Conservation (phyloP, 2,888 invertebrate species). For the Helicoverpa assulta region DNA sequence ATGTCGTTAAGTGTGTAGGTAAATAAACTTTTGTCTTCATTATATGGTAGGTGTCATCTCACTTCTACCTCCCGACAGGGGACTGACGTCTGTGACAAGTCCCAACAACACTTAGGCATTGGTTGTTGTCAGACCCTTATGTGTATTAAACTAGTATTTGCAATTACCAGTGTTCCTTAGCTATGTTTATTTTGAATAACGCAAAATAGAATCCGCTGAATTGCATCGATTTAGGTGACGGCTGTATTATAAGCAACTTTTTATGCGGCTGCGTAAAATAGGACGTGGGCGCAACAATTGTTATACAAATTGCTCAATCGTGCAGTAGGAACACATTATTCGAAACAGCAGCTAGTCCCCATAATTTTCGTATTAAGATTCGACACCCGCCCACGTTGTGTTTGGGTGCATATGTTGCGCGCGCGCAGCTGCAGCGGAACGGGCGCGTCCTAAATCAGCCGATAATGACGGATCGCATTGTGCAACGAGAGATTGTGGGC, state of each 20-base stretch:
- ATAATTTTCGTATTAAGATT: constrained; percentile 55
- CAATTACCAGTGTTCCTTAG: too few relatives aligned
- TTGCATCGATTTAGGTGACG: too few relatives aligned
- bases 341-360: constrained; percentile 46
- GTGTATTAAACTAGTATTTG: too few relatives aligned
- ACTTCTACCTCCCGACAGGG: neutral
- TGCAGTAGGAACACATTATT: constrained; percentile 9
- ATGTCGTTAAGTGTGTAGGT: neutral
- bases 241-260: too few relatives aligned
- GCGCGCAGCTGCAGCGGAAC: constrained; percentile 80
- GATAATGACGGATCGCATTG: constrained; percentile 84
- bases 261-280: too few relatives aligned
- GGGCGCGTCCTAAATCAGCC: constrained; percentile 78
- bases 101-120: neutral
- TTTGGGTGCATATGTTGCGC: constrained; percentile 57
- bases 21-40: constrained; percentile 20
- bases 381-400: constrained; percentile 53
- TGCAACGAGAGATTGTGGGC: constrained; percentile 78
- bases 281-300: too few relatives aligned
- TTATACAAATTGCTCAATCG: constrained; percentile 17
- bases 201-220: too few relatives aligned
- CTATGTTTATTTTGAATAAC: too few relatives aligned
- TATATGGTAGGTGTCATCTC: neutral
- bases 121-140: neutral
- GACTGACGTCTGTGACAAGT: neutral